These are phyloP conservation scores for Trachops cirrhosus DNA, from an alignment of 2,797 vertebrate species.

Conservation along the genomic window DNA sequence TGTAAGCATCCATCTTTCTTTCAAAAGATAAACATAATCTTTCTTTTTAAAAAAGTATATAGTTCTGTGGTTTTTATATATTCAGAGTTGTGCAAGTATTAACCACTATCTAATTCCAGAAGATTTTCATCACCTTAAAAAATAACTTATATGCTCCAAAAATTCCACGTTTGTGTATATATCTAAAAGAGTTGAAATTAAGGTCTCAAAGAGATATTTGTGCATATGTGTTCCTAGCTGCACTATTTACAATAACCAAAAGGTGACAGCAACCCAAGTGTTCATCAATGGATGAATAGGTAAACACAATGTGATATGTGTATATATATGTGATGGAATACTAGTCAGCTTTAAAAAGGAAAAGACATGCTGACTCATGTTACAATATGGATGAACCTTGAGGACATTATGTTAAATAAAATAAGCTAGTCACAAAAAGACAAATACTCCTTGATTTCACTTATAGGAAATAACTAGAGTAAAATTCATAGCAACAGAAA, in stretches of 20 bases:
- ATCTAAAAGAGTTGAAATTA: neutral
- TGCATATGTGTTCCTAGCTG: neutral
- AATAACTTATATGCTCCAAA: neutral
- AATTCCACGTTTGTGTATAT: neutral
- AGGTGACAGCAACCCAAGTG: neutral
- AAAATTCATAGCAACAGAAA: neutral
- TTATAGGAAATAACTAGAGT: neutral
- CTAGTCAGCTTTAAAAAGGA: neutral
- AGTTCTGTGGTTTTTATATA: neutral
- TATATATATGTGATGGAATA: neutral
- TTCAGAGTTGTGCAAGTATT: neutral
- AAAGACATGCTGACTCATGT: neutral
- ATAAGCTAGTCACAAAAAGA: neutral
- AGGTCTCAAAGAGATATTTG: neutral
- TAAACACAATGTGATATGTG: neutral
- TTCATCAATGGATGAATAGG: neutral
- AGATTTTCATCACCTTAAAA: neutral
- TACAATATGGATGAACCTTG: neutral
- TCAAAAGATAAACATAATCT: conserved; percentile 36
- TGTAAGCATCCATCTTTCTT: neutral
- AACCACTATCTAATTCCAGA: neutral
- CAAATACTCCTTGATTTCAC: neutral
- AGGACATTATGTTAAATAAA: neutral
- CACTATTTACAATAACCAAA: neutral
- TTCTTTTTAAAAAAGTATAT: neutral